Conservation (phyloP, 2,113 vertebrate species). For the Neodontobutis hainanensis region DNA sequence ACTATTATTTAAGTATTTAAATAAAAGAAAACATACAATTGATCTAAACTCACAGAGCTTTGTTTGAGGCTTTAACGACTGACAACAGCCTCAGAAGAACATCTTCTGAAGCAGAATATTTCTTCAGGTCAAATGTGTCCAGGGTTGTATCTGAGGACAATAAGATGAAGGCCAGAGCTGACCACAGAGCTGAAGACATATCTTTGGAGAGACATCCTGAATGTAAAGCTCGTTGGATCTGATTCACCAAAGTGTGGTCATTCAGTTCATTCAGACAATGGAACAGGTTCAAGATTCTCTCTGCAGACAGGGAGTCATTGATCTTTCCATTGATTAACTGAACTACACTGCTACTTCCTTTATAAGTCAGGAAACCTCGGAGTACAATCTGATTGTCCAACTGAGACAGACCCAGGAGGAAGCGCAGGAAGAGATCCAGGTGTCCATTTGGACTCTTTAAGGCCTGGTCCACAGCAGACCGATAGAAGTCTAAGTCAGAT, state of each 20-base stretch:
- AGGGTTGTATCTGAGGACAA: not conserved
- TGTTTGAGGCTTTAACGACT: not conserved
- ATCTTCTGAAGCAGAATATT: not conserved
- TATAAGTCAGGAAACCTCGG: not conserved
- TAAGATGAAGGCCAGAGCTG: not conserved
- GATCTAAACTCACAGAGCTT: not conserved
- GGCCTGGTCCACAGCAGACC: slow-evolving; percentile 1
- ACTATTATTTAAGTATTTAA: too few species aligned
- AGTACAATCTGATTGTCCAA: not conserved
- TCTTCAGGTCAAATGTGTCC: not conserved
- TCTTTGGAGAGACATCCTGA: not conserved
- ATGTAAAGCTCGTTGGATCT: not conserved
- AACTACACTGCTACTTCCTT: not conserved
- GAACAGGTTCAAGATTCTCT: not conserved
- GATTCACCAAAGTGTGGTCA: not conserved
- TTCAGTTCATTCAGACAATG: slow-evolving; percentile 1
- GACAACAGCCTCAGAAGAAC: not conserved
- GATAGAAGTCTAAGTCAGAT: not conserved
- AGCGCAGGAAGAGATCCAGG: not conserved
- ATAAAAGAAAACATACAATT: too few species aligned
- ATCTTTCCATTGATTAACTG: too few species aligned
- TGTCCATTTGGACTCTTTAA: slow-evolving; percentile 3
- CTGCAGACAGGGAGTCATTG: not conserved
- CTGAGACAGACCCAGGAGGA: not conserved
- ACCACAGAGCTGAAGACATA: not conserved